Percentiles rank a stretch among this genome's conserved stretches.
Evolutionary conservation across 2,113 vertebrate species (phyloP).

Genomic region (Crocuta crocuta): DNA sequence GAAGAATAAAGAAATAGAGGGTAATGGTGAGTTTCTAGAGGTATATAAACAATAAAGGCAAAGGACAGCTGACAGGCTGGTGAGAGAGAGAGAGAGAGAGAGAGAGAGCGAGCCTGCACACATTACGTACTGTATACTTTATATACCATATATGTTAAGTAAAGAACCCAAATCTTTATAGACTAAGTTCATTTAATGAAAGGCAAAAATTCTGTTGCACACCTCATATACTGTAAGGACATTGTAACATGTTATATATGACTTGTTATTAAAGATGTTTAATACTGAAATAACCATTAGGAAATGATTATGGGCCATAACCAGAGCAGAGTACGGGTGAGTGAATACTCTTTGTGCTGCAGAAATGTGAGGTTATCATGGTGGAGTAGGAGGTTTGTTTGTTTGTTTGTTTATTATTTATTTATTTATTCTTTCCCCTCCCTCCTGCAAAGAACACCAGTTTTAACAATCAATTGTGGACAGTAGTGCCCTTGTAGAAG

Average conservation of each 20-base stretch:
- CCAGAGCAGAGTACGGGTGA: background rate
- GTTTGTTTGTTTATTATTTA: background rate
- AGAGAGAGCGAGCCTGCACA: background rate
- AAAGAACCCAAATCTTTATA: background rate
- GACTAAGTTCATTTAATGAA: background rate
- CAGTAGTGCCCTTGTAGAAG: background rate
- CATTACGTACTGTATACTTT: background rate
- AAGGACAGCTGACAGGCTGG: background rate
- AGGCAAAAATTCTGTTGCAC: background rate
- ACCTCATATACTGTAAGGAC: background rate
- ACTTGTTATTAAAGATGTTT: background rate
- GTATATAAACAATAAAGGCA: background rate
- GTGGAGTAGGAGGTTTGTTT: too few relatives aligned
- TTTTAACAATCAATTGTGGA: background rate
- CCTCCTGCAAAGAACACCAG: background rate
- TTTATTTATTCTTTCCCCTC: background rate
- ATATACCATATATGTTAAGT: background rate
- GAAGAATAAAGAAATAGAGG: background rate
- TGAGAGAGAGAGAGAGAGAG: background rate
- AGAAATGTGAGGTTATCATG: background rate
- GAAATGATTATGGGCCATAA: background rate
- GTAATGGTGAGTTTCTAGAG: background rate
- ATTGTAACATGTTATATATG: background rate
- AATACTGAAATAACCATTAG: background rate
- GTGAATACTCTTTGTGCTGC: background rate